Conservation (phyloP, 1,140 invertebrate genomes). For the Cyphomyrmex costatus region DNA sequence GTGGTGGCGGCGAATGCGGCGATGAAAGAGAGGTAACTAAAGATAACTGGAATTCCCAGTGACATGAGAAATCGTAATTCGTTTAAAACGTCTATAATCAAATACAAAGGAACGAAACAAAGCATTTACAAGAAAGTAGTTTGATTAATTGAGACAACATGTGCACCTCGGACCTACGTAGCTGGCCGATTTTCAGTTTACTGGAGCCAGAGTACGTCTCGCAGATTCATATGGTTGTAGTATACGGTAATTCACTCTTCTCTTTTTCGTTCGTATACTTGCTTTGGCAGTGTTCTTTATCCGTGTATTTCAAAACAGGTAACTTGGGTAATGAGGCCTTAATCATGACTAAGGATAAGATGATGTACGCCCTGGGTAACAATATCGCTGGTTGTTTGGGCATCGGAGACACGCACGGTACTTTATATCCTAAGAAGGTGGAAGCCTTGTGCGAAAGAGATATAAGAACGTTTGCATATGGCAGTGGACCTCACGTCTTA, state of each 20-base stretch:
- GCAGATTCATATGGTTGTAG: conserved; percentile 88
- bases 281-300: no score
- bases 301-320: conserved; percentile 85
- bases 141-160: conserved; percentile 61
- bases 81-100: no score
- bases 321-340: conserved; percentile 90
- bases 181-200: conserved; percentile 90
- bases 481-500: conserved; percentile 90
- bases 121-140: not conserved
- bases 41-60: not conserved
- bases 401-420: conserved; percentile 88
- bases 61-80: not conserved
- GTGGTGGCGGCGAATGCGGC: no score
- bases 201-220: conserved; percentile 87
- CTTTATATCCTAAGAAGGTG: conserved; percentile 88
- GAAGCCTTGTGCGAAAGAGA: conserved; percentile 88
- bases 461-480: conserved; percentile 88
- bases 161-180: conserved; percentile 85
- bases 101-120: not conserved
- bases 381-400: conserved; percentile 89
- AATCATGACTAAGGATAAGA: conserved; percentile 89
- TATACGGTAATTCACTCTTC: conserved; percentile 86
- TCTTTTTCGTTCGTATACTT: no score
- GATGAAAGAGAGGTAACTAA: no score
- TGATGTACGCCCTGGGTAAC: conserved; percentile 89